Base-by-base conservation (phyloP, 2,888 invertebrate species). In the Rhagophthalmus giganteus region DNA sequence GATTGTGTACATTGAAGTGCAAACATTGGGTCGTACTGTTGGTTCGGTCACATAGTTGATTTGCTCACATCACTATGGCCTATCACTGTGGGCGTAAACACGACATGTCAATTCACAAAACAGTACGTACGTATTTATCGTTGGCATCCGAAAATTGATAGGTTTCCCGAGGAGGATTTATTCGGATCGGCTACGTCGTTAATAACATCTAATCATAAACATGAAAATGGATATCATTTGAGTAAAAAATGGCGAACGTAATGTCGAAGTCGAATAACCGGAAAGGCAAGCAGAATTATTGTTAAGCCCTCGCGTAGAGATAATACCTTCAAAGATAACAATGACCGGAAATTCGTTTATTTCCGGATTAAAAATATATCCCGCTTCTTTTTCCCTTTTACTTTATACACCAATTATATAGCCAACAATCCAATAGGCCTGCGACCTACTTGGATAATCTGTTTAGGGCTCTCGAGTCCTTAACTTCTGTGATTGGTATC, bases 11-110 rank as follows among this genome's bases (percentile, higher is more conserved):
- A 57, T 60, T 54, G 59, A 59, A 64, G 62, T 63, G 65, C 46
- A 54, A 53, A 58, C 51, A 56, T 39, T 52, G 25, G 35, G 44
- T 45, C 41, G 45, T 45, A 39, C 33, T 57, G 57, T 52, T 52
- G 16, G 45, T 52, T 41, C 32, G 61, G 59, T 48, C 61, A 54
- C 60, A 64, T 62, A 66, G 65, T 10, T 63, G 67, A 66, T 69
- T 66, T 64, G 63, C 66, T 62, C 34, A 68, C 71, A 67, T 70
- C 72, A 71, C 73, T 72, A 72, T 73, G 70, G 67, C 69, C 31
- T 66, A 62, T 61, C 60, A 64, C 58, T 51, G 66, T 66, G n/a
- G n/a, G n/a, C n/a, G n/a, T n/a, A 72, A 74, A 73, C 74, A 72
- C 67, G 68, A 68, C 68, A 70, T 69, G 68, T 71, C 69, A 68